These are phyloP conservation scores for Calliopsis andreniformis DNA, from an alignment of 1,140 invertebrate genomes.

Conservation along the genomic window DNA sequence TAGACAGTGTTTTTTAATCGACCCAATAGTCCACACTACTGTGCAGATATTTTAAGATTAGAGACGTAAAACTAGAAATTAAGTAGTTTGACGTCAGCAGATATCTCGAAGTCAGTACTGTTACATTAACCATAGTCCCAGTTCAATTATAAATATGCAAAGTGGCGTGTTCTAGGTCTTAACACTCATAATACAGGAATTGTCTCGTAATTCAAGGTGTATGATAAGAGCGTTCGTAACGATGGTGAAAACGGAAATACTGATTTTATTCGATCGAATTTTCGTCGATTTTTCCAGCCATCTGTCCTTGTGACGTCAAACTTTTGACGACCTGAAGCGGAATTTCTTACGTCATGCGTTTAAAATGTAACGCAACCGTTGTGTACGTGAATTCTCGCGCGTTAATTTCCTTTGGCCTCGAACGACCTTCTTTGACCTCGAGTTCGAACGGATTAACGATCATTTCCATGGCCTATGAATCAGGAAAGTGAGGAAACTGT, in stretches of 20 bases:
- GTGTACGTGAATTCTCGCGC: neutral
- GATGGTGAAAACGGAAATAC: neutral
- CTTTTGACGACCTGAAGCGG: conserved; percentile 17
- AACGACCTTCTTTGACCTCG: neutral
- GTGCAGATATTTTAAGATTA: neutral
- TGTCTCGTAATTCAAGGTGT: neutral
- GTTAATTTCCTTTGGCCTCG: neutral
- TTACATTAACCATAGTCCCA: too few species aligned
- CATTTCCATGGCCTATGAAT: conserved; percentile 5
- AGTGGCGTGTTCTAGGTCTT: too few species aligned
- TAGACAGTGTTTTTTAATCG: too few species aligned
- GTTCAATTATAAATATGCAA: too few species aligned
- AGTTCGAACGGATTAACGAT: neutral
- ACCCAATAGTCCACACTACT: too few species aligned
- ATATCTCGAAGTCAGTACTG: too few species aligned
- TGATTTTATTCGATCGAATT: neutral
- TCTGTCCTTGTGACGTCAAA: conserved; percentile 47
- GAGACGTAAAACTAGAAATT: neutral
- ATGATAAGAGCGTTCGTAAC: neutral
- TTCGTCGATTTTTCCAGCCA: neutral
- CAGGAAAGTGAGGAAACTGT: conserved; percentile 8
- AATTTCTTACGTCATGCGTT: conserved; percentile 30
- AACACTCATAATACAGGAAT: too few species aligned
- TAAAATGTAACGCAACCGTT: conserved; percentile 16
- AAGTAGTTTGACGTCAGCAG: conserved; percentile 16